These are phyloP conservation scores for Volucella inflata DNA, from an alignment of 2,888 invertebrate species.

Conservation along the genomic window DNA sequence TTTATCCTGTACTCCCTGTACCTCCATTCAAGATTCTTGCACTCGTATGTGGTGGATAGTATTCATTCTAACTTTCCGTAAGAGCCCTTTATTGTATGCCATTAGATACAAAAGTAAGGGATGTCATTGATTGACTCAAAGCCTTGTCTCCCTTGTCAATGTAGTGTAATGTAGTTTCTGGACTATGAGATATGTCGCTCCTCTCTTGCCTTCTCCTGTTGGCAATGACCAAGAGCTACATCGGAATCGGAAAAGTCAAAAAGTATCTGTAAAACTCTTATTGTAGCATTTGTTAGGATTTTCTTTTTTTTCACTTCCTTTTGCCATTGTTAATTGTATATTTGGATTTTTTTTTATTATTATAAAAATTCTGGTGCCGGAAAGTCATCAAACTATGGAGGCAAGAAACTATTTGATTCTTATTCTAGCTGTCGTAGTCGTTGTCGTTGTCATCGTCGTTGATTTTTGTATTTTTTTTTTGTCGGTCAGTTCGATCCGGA, in stretches of 20 bases:
- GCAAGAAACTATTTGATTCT: slow-evolving; percentile 61
- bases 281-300: slow-evolving; percentile 73
- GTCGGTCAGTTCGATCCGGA: slow-evolving; percentile 74
- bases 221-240: slow-evolving; percentile 35
- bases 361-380: slow-evolving; percentile 65
- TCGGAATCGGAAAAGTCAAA: slow-evolving; percentile 52
- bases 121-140: slow-evolving; percentile 75
- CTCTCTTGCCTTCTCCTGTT: slow-evolving; percentile 7
- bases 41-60: background rate
- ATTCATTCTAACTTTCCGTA: slow-evolving; percentile 64
- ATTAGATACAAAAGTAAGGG: slow-evolving; percentile 65
- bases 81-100: slow-evolving; percentile 71
- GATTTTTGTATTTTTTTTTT: slow-evolving; percentile 32
- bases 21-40: background rate
- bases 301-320: slow-evolving; percentile 73
- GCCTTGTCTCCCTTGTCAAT: slow-evolving; percentile 12
- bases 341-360: slow-evolving; percentile 37
- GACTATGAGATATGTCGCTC: background rate
- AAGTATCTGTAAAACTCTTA: slow-evolving; percentile 62
- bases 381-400: slow-evolving; percentile 72
- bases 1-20: background rate
- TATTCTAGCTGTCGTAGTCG: slow-evolving; percentile 11
- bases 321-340: slow-evolving; percentile 71
- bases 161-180: too few species aligned
- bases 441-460: slow-evolving; percentile 6